A percentile compares a stretch with the other conserved stretches of the same genome.
Conservation (phyloP, 2,797 vertebrate genomes). For the Anabas testudineus region DNA sequence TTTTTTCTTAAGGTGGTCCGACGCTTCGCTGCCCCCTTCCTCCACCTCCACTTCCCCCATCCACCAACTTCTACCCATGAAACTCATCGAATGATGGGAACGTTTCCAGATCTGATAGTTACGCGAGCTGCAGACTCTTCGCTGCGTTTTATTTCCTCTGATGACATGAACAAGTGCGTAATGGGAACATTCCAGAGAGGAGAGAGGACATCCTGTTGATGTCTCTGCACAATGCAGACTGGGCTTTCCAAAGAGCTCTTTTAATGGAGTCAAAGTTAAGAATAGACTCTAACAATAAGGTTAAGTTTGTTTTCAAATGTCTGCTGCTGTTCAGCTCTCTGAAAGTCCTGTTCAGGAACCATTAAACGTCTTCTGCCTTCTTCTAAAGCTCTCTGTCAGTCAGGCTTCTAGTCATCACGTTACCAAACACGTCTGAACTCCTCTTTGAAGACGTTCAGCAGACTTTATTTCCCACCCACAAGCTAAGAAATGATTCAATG, state of each 20-base stretch:
- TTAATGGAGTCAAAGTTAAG: not conserved
- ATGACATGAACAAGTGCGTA: constrained; percentile 50
- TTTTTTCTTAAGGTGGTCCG: constrained; percentile 81
- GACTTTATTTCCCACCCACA: not conserved
- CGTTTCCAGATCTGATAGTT: constrained; percentile 15
- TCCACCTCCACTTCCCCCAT: rapidly evolving
- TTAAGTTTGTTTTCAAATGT: not conserved
- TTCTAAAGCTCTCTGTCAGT: too few species aligned
- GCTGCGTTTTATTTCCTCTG: constrained; percentile 35
- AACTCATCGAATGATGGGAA: constrained; percentile 9
- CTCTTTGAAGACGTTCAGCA: not conserved
- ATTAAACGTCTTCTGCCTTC: too few species aligned
- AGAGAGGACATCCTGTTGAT: constrained; percentile 69
- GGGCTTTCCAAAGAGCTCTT: not conserved
- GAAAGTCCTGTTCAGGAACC: too few species aligned
- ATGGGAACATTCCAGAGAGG: constrained; percentile 62
- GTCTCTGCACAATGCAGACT: constrained; percentile 24
- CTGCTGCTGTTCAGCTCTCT: too few species aligned
- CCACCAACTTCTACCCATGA: not conserved
- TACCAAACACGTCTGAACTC: too few species aligned
- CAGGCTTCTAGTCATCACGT: too few species aligned
- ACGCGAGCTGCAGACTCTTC: constrained; percentile 18
- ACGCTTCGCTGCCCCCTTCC: too few species aligned
- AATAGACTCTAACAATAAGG: not conserved
- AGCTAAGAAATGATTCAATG: not conserved